Conservation (phyloP, 2,888 invertebrate species). For the Cryptops parisi region DNA sequence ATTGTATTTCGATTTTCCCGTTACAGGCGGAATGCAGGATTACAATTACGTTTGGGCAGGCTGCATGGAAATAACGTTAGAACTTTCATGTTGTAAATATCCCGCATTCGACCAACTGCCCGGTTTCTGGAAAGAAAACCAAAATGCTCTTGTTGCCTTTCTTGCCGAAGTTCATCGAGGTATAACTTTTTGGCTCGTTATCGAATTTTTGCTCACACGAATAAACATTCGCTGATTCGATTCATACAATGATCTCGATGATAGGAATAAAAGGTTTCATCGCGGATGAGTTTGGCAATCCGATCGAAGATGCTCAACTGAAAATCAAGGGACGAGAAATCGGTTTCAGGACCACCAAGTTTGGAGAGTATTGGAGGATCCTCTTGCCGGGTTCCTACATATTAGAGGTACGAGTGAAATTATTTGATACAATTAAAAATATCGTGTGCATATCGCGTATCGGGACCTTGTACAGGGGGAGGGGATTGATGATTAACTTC, state of each 20-base stretch:
- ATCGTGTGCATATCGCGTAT: too few relatives aligned
- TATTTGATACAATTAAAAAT: background rate
- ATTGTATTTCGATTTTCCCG: too few relatives aligned
- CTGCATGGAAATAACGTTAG: conserved; percentile 88
- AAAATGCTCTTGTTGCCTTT: conserved; percentile 65
- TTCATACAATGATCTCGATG: too few relatives aligned
- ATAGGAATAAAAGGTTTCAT: conserved; percentile 70
- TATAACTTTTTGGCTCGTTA: background rate
- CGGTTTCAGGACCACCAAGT: conserved; percentile 67
- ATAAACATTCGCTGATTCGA: too few relatives aligned
- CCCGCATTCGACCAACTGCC: conserved; percentile 64
- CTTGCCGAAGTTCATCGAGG: conserved; percentile 69
- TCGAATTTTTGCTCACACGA: background rate
- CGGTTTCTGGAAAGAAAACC: conserved; percentile 79
- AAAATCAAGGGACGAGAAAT: conserved; percentile 69
- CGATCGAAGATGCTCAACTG: conserved; percentile 61
- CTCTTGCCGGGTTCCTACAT: conserved; percentile 70
- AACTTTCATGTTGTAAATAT: conserved; percentile 88
- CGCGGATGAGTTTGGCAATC: conserved; percentile 55
- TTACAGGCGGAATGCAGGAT: conserved; percentile 72
- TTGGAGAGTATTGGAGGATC: conserved; percentile 92
- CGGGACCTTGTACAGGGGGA: too few relatives aligned
- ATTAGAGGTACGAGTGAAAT: conserved; percentile 5
- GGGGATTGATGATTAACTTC: too few relatives aligned
- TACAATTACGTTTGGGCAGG: conserved; percentile 88